Evolutionary conservation across 2,888 invertebrate genomes (phyloP).

Genomic region (Hemithea aestivaria): DNA sequence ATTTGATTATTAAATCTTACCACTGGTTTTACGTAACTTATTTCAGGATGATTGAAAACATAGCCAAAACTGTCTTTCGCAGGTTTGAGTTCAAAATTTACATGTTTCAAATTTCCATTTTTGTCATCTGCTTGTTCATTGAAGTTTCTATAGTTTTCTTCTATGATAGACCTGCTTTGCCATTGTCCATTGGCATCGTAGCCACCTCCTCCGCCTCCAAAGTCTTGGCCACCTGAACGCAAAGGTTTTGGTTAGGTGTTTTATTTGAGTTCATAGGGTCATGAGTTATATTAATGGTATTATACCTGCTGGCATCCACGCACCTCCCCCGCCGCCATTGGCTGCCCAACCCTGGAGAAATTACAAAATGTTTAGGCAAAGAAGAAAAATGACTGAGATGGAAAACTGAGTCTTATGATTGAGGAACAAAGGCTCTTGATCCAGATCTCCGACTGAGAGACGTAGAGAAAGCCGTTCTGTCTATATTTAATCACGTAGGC

Average conservation of each 20-base stretch:
- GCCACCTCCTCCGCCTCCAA: slow-evolving; percentile 31
- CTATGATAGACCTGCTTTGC: slow-evolving; percentile 63
- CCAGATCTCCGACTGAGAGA: no score
- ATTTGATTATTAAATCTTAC: slow-evolving; percentile 35
- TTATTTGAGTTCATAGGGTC: slow-evolving; percentile 18
- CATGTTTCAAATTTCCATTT: slow-evolving; percentile 11
- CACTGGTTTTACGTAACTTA: slow-evolving; percentile 21
- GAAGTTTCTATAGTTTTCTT: slow-evolving; percentile 32
- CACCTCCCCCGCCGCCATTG: slow-evolving; percentile 64
- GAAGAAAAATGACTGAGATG: no score
- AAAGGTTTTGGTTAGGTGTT: slow-evolving; percentile 34
- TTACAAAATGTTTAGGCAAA: background rate
- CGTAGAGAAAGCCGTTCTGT: no score
- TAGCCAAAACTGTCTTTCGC: no score
- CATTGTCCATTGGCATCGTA: slow-evolving; percentile 72
- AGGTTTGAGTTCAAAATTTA: background rate
- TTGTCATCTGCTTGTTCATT: no score
- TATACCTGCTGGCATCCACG: slow-evolving; percentile 75
- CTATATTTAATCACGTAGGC: no score
- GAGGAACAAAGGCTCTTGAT: no score
- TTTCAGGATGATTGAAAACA: no score
- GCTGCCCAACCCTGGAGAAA: slow-evolving; percentile 62
- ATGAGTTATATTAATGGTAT: slow-evolving; percentile 43
- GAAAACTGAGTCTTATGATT: no score
- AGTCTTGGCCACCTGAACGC: slow-evolving; percentile 50